These are phyloP conservation scores for Andrena bucephala DNA, from an alignment of 2,888 invertebrate species.

Conservation along the genomic window DNA sequence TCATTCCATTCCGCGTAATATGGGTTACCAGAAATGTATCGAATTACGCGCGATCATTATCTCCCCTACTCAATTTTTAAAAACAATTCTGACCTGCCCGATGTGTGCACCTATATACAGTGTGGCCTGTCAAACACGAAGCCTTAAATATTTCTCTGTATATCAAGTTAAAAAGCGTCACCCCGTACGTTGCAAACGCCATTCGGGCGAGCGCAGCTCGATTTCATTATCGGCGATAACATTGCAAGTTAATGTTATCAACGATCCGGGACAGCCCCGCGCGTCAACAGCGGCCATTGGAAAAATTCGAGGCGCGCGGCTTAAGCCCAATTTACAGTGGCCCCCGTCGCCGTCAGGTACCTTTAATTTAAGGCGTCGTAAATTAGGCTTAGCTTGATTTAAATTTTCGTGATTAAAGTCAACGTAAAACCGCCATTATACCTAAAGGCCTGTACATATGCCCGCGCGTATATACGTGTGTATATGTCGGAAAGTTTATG, in stretches of 20 bases:
- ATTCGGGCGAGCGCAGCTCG: not conserved
- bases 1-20: not conserved
- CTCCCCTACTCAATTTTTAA: not conserved
- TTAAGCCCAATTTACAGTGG: conserved; percentile 36
- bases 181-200: not conserved
- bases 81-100: not conserved
- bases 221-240: conserved; percentile 26
- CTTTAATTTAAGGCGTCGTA: conserved; percentile 39
- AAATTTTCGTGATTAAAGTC: conserved; percentile 40
- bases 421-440: conserved; percentile 12
- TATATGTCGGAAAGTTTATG: conserved; percentile 23
- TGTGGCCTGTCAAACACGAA: not conserved
- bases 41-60: conserved; percentile 1
- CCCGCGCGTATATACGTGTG: not conserved
- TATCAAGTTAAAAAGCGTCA: not conserved
- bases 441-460: not conserved
- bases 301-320: not conserved
- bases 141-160: not conserved
- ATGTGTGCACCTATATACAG: not conserved
- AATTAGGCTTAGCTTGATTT: conserved; percentile 36
- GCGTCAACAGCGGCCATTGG: not conserved
- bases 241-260: not conserved
- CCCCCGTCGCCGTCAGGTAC: not conserved
- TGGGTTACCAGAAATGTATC: not conserved
- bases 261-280: not conserved